Evolutionary conservation across 1,140 invertebrate species (phyloP), one percentile per base, ranked within the genome.

Genomic region (Stenopsyche tienmushanensis): DNA sequence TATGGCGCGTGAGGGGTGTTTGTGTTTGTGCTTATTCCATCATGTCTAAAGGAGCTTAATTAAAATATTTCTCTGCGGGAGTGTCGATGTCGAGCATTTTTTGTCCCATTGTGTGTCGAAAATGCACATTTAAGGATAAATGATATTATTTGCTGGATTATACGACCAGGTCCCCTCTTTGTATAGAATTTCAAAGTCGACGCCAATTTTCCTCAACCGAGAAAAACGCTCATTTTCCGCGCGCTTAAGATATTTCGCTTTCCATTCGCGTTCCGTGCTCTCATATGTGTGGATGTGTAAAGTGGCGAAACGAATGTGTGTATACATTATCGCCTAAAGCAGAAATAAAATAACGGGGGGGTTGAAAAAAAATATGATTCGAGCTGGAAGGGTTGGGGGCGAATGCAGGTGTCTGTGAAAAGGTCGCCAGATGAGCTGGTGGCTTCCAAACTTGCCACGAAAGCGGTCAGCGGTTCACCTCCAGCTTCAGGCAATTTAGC

Each of bases 121-220:
- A n/a, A n/a, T n/a, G n/a, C n/a, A n/a, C n/a, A n/a, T n/a, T n/a
- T n/a, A n/a, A n/a, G n/a, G n/a, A n/a, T n/a, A n/a, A n/a, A n/a
- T n/a, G n/a, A n/a, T n/a, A n/a, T n/a, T n/a, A n/a, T n/a, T n/a
- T n/a, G n/a, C n/a, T n/a, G n/a, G n/a, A n/a, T n/a, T 34, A 34
- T 34, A 34, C 29, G 29, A 13, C 29, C 29, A 5, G 5, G 5
- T 5, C 13, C 18, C 17, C 17, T 53, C 23, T 53, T 9, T 24
- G 50, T 53, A 53, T 53, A 53, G 54, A 57, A 39, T 57, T 57
- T 57, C 54, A 57, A 57, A 57, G 54, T 57, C 24, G 24, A 34
- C 34, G 24, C 24, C 54, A 57, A 57, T 57, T 57, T 57, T 53
- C 50, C 50, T 53, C 50, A 20, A 21, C 18, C 24, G 50, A 53